Base-by-base conservation (phyloP, 2,888 invertebrate species). In the Diachrysia chrysitis region DNA sequence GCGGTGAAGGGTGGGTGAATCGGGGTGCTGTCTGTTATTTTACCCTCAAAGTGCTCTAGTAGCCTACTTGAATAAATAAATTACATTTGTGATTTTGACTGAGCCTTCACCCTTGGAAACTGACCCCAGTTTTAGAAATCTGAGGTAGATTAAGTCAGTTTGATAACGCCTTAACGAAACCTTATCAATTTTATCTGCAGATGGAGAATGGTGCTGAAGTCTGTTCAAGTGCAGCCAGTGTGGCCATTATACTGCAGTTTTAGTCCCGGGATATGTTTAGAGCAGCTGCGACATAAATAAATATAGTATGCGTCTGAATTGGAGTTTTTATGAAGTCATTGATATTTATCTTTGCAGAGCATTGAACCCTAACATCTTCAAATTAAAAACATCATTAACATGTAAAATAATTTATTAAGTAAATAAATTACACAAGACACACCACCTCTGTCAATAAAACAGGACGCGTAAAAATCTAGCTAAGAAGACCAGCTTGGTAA, bases 231-330 rank as follows among this genome's bases (percentile, higher is more conserved):
- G 0, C 97, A 97, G 83, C 96, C 97, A 0, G 92, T 97, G 77
- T 97, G 97, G 97, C 97, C 97, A 0, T 90, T 96, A 21, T 97
- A 97, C 96, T 97, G 97, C 86, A 96, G 95, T 55, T 96, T 96
- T 77, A 97, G 97, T 84, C 97, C 97, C 7, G 96, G 96, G 2
- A 93, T 95, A 86, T 97, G 97, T 89, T 95, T 96, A 86, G 88
- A 85, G 32, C 89, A 87, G 77, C 7, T 81, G 5, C 59, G 56
- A 58, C 1, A 51, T 17, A 64, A 64, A 62, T 56, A 46, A 62
- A 59, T 56, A 1, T 32, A 3, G 17, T 14, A n/a, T n/a, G 2
- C 0, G 14, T 5, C n/a, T 53, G 25, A 10, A 16, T 42, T 48
- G 54, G 48, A 21, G n/a, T 35, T 21, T 59, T n/a, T n/a, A n/a